phyloP scores from a whole-genome alignment of 2,888 invertebrate species.

The Phlogophora meticulosa region DNA sequence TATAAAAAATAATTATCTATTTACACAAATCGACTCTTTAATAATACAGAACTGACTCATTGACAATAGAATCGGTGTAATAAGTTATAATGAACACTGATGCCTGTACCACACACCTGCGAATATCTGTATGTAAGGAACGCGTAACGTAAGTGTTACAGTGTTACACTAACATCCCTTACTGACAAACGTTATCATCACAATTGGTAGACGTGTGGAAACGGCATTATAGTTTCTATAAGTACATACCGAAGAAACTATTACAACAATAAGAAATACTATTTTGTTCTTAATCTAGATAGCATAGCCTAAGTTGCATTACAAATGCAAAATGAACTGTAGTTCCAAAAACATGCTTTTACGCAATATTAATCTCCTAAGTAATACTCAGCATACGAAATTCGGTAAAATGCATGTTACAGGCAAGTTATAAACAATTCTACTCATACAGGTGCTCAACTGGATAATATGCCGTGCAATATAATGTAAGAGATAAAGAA shows the following conservation, averaged over 20 bases:
- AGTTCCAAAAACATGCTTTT: slow-evolving; percentile 63
- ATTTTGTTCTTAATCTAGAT: slow-evolving; percentile 78
- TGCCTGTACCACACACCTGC: slow-evolving; percentile 55
- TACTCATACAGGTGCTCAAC: slow-evolving; percentile 67
- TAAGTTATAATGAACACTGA: slow-evolving; percentile 77
- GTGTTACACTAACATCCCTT: slow-evolving; percentile 22
- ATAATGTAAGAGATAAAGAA: slow-evolving; percentile 56
- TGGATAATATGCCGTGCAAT: slow-evolving; percentile 70
- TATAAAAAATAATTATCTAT: slow-evolving; percentile 82
- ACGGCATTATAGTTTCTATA: slow-evolving; percentile 70
- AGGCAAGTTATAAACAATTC: slow-evolving; percentile 68
- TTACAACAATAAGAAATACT: slow-evolving; percentile 82
- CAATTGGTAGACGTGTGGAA: slow-evolving; percentile 52
- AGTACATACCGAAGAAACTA: slow-evolving; percentile 71
- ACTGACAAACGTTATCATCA: slow-evolving; percentile 36
- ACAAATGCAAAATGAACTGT: slow-evolving; percentile 65
- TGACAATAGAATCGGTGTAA: slow-evolving; percentile 77
- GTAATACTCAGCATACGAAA: slow-evolving; percentile 63
- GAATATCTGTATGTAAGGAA: slow-evolving; percentile 36
- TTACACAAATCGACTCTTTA: slow-evolving; percentile 79
- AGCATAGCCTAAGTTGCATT: slow-evolving; percentile 75
- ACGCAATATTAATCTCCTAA: slow-evolving; percentile 68
- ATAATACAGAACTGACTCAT: slow-evolving; percentile 72
- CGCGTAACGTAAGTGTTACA: slow-evolving; percentile 19
- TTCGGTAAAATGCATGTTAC: slow-evolving; percentile 68